Conservation (phyloP, 2,888 invertebrate species). For the Drosophila subquinaria region DNA sequence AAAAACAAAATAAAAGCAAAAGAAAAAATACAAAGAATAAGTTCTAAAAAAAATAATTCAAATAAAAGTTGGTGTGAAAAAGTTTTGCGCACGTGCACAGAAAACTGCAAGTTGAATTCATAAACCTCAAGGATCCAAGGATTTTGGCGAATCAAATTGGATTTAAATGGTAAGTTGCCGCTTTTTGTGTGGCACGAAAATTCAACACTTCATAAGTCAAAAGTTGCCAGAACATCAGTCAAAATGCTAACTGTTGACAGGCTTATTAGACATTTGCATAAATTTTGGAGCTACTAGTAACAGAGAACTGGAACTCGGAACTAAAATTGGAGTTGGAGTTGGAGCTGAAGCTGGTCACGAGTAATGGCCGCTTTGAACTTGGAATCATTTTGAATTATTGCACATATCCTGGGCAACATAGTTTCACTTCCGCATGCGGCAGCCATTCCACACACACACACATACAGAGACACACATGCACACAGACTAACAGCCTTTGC, state of each 20-base stretch:
- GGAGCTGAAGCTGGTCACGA: constrained; percentile 55
- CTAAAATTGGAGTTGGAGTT: constrained; percentile 10
- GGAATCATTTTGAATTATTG: constrained; percentile 84
- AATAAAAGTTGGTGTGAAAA: constrained; percentile 45
- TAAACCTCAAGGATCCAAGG: constrained; percentile 55
- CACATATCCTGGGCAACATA: constrained; percentile 81
- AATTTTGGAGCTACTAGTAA: constrained; percentile 50
- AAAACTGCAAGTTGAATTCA: constrained; percentile 56
- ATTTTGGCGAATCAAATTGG: constrained; percentile 63
- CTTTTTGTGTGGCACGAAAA: constrained; percentile 42
- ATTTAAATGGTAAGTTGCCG: constrained; percentile 60
- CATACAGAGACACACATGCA: constrained; percentile 27
- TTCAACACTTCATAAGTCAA: constrained; percentile 65
- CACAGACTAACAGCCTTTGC: constrained; percentile 47
- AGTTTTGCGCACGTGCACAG: constrained; percentile 66
- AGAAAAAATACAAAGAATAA: constrained; percentile 13
- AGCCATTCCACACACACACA: constrained; percentile 59
- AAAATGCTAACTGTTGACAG: constrained; percentile 76
- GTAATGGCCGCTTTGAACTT: constrained; percentile 84
- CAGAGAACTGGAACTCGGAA: constrained; percentile 6
- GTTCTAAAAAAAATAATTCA: constrained; percentile 32
- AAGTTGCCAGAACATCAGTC: constrained; percentile 46
- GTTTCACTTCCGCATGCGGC: constrained; percentile 78
- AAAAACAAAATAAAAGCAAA: constrained; percentile 7
- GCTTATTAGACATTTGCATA: constrained; percentile 82